Base-by-base conservation (phyloP, 2,888 invertebrate species). In the Platycnemis pennipes region DNA sequence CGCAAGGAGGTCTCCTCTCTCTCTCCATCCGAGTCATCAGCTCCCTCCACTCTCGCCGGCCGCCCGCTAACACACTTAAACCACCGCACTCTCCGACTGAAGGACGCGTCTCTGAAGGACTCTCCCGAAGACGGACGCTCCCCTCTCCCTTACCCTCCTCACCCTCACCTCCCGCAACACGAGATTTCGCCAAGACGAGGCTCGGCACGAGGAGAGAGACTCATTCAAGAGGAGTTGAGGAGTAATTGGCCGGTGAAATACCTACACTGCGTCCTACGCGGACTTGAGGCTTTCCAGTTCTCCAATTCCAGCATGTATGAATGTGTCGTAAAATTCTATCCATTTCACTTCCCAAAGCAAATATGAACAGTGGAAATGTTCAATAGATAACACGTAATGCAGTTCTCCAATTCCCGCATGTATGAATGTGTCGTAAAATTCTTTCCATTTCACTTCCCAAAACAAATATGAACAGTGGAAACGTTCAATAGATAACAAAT, bases 31-130 rank as follows among this genome's bases (percentile, higher is more conserved):
- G 7, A 37, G 77, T 37, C 77, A 37, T 77, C 77, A 37, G 8
- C 77, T 37, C 13, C 77, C 13, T 37, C 26, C 13, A 2, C 31
- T 13, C 49, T 37, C 31, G 13, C 77, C 31, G 77, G 37, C 77
- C 77, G 13, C 31, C 77, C 77, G 77, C 77, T 77, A 77, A 77
- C 77, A 77, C 37, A 77, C 77, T 77, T 77, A 31, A 63, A 26
- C 63, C 63, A 7, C n/a, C 26, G 37, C 77, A 22, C 63, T 8
- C 63, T 7, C 37, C 22, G 77, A 4, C 37, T 37, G 77, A 77
- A 77, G 77, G 77, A 77, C 77, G 77, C 77, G 77, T 77, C 26
- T 63, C 63, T 22, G 31, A 37, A 77, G 77, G 77, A 77, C 77
- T 77, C 77, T 3, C 26, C 49, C 19, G 26, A 13, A 31, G 37